These are phyloP conservation scores for Pleuronectes platessa DNA, from an alignment of 2,113 vertebrate genomes.

Conservation along the genomic window DNA sequence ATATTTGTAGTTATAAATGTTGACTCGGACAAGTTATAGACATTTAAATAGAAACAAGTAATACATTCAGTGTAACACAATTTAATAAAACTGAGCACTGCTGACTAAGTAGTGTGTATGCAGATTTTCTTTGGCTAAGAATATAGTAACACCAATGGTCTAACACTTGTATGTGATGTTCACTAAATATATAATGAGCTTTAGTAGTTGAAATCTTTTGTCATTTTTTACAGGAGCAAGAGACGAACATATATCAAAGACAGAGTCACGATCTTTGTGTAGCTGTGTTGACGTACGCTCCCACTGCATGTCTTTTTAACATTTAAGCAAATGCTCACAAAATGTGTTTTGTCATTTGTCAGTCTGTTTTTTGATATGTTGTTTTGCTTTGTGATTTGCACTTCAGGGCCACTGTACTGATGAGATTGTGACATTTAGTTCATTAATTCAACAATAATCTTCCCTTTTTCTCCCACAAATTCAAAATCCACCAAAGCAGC, in stretches of 20 bases:
- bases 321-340: no score
- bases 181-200: background rate
- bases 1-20: no score
- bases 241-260: background rate
- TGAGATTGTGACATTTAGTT: background rate
- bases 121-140: conserved; percentile 16
- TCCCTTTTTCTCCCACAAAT: no score
- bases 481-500: no score
- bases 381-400: background rate
- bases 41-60: background rate
- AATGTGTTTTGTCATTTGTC: no score
- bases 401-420: background rate
- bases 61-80: no score
- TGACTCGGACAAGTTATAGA: no score
- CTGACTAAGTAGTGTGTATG: conserved; percentile 10
- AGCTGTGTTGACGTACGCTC: background rate
- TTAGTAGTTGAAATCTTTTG: conserved; percentile 12
- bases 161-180: conserved; percentile 8
- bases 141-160: conserved; percentile 24
- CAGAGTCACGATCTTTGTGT: background rate
- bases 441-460: no score
- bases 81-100: background rate
- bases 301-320: no score
- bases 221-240: background rate
- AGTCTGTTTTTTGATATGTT: no score